Percentiles rank a stretch among this genome's conserved stretches.
These are phyloP conservation scores for Alcis repandata DNA, from an alignment of 2,888 invertebrate species.

Conservation along the genomic window DNA sequence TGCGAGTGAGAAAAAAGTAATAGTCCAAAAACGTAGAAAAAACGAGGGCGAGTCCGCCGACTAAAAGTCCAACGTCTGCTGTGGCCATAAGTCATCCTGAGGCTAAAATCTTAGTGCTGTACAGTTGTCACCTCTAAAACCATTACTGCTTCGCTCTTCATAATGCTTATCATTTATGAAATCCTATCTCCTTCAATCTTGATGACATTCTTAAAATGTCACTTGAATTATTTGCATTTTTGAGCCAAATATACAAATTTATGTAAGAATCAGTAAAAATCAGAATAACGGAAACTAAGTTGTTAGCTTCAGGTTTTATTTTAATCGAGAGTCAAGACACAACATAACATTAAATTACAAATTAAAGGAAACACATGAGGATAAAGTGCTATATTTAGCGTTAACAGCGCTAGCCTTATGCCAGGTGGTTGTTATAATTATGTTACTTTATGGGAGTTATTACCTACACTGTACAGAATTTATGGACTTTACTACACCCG, in stretches of 20 bases:
- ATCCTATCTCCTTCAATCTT: background rate
- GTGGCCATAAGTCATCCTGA: background rate
- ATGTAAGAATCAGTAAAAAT: background rate
- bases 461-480: too few relatives aligned
- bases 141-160: background rate
- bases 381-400: constrained; percentile 4
- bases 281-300: background rate
- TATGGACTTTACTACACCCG: too few relatives aligned
- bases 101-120: constrained; percentile 4
- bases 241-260: background rate
- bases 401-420: background rate
- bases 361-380: constrained; percentile 5
- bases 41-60: too few relatives aligned
- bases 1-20: too few relatives aligned
- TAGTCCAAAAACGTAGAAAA: too few relatives aligned
- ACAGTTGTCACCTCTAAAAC: background rate
- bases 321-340: background rate
- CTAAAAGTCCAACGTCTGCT: background rate
- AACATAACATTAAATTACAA: background rate
- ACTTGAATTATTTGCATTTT: constrained; percentile 3
- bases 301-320: constrained; percentile 6
- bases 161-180: background rate
- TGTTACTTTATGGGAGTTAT: background rate
- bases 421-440: background rate
- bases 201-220: constrained; percentile 6